Conservation (phyloP, 2,888 invertebrate genomes). For the Epistrophe grossulariae region DNA sequence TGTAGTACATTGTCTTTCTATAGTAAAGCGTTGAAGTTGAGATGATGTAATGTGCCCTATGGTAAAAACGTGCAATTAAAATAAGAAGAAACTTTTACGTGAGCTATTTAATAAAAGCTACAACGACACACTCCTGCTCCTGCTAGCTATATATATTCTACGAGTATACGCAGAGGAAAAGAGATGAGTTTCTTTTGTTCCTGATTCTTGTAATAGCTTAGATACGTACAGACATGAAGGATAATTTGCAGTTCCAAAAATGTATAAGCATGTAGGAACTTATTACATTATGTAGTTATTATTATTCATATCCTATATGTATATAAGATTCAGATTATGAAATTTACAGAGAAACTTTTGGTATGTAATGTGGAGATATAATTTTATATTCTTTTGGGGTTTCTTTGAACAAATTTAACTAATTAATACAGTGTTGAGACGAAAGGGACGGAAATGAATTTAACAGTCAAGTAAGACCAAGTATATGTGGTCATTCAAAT, state of each 20-base stretch:
- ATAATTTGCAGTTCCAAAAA: conserved; percentile 25
- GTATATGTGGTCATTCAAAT: too few relatives aligned
- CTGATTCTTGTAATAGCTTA: not conserved
- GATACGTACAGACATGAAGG: conserved; percentile 11
- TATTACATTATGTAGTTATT: not conserved
- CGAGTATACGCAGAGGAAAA: not conserved
- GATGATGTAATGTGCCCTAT: conserved; percentile 24
- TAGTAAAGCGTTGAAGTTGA: conserved; percentile 9
- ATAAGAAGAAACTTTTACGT: conserved; percentile 25
- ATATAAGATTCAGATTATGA: not conserved
- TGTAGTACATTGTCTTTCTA: not conserved
- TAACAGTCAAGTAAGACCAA: too few relatives aligned
- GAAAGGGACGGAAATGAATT: too few relatives aligned
- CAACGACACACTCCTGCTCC: not conserved
- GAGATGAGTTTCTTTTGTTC: not conserved
- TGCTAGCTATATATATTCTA: not conserved
- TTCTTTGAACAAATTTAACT: not conserved
- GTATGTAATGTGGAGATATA: not conserved
- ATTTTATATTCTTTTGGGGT: not conserved
- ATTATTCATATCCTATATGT: not conserved
- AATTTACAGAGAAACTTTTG: conserved; percentile 7
- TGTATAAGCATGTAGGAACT: conserved; percentile 1
- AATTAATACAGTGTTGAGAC: not conserved
- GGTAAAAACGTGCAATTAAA: conserved; percentile 27
- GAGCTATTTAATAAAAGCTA: conserved; percentile 30